Evolutionary conservation across 2,888 invertebrate genomes (phyloP).

Genomic region (Chaetogeoica ovagalla): DNA sequence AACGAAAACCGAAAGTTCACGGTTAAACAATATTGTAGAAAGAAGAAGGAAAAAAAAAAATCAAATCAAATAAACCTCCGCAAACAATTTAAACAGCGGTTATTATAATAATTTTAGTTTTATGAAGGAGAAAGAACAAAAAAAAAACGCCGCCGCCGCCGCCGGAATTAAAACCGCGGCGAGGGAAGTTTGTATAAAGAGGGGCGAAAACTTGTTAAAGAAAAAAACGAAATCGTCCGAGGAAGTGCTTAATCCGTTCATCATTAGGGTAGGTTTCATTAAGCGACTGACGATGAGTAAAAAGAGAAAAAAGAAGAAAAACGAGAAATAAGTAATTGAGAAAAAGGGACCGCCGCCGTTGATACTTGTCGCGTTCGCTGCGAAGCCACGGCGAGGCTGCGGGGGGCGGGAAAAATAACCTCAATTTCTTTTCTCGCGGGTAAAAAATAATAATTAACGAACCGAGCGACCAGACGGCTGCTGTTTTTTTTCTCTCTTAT

Average conservation of each 20-base stretch:
- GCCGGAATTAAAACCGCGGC: background rate
- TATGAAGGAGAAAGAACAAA: background rate
- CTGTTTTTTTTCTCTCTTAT: slow-evolving; percentile 19
- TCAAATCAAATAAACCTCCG: slow-evolving; percentile 16
- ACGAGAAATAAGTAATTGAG: slow-evolving; percentile 40
- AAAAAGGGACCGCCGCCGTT: slow-evolving; percentile 29
- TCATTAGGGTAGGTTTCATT: slow-evolving; percentile 53
- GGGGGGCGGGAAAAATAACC: slow-evolving; percentile 30
- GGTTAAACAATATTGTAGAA: slow-evolving; percentile 12
- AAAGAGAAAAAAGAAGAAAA: slow-evolving; percentile 19
- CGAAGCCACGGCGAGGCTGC: background rate
- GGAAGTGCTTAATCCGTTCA: slow-evolving; percentile 44
- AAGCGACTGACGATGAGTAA: slow-evolving; percentile 36
- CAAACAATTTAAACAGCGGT: slow-evolving; percentile 35
- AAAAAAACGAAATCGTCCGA: background rate
- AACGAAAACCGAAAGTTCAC: background rate
- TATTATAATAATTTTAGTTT: slow-evolving; percentile 35
- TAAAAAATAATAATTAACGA: slow-evolving; percentile 52
- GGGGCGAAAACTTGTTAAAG: slow-evolving; percentile 25
- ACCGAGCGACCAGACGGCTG: slow-evolving; percentile 18
- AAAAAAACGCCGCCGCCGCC: too few species aligned
- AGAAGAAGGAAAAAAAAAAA: background rate
- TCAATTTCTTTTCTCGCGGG: slow-evolving; percentile 43
- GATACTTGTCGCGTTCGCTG: slow-evolving; percentile 6
- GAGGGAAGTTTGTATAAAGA: slow-evolving; percentile 22